These are phyloP conservation scores for Xylocopa sonorina DNA, from an alignment of 1,140 invertebrate species.

Conservation along the genomic window DNA sequence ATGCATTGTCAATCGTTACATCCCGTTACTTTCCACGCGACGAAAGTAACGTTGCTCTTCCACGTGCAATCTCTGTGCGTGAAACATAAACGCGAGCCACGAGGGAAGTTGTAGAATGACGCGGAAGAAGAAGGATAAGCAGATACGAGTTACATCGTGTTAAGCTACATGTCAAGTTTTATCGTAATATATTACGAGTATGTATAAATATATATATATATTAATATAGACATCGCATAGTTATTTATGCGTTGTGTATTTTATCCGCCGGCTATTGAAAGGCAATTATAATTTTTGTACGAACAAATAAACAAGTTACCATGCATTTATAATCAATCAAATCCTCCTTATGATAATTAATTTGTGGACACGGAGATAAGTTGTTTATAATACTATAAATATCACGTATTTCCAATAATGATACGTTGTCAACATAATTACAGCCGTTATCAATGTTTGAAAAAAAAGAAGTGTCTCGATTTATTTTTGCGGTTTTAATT, in stretches of 20 bases:
- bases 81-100: neutral
- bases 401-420: too few relatives aligned
- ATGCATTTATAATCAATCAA: neutral
- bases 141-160: neutral
- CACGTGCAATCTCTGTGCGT: neutral
- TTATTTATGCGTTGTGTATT: constrained; percentile 14
- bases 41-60: neutral
- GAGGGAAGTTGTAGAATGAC: neutral
- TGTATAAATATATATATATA: constrained; percentile 30
- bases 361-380: too few relatives aligned
- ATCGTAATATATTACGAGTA: constrained; percentile 11
- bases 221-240: neutral
- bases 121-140: neutral
- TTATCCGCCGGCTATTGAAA: too few relatives aligned
- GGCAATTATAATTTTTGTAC: neutral
- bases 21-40: neutral
- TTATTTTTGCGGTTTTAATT: too few relatives aligned
- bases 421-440: too few relatives aligned
- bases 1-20: neutral
- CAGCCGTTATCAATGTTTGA: too few relatives aligned
- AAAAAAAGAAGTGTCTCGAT: too few relatives aligned
- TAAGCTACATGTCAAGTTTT: neutral
- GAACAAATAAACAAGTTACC: neutral
- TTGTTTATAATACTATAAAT: too few relatives aligned
- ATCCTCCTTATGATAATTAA: too few relatives aligned